A percentile compares a stretch with the other conserved stretches of the same genome.
Conservation (phyloP, 2,797 vertebrate genomes). For the Dicrostonyx torquatus region DNA sequence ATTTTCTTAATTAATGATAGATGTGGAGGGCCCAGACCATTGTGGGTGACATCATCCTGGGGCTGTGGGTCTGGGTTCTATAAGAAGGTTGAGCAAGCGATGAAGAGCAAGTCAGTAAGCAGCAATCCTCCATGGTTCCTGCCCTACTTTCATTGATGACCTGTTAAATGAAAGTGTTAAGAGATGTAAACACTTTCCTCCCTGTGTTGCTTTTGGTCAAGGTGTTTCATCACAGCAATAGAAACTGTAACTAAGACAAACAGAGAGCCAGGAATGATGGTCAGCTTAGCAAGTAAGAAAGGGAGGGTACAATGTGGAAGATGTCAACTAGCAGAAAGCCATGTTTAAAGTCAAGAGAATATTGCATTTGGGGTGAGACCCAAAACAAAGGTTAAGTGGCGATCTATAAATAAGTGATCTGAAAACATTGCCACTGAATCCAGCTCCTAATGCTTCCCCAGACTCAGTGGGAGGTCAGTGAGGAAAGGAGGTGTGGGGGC, state of each 20-base stretch:
- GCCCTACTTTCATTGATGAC: neutral
- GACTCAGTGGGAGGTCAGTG: neutral
- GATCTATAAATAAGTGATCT: neutral
- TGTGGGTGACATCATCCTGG: neutral
- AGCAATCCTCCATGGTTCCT: neutral
- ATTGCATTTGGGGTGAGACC: too few relatives aligned
- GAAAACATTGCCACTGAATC: neutral
- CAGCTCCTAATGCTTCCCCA: neutral
- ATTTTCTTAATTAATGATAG: neutral
- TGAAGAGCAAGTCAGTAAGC: neutral
- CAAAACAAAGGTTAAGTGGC: rapidly evolving
- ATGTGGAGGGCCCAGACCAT: neutral
- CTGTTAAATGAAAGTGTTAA: neutral
- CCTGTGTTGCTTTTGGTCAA: neutral
- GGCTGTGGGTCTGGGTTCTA: neutral
- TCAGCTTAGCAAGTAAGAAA: neutral
- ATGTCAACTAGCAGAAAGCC: rapidly evolving
- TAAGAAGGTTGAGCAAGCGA: neutral
- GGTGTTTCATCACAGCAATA: neutral
- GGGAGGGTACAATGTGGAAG: neutral
- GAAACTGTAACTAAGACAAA: neutral
- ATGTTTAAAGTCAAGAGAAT: neutral
- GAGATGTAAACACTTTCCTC: neutral
- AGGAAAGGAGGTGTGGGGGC: neutral
- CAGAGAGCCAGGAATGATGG: neutral